phyloP scores from a whole-genome alignment of 2,113 vertebrate genomes.

The Corythaixoides concolor region DNA sequence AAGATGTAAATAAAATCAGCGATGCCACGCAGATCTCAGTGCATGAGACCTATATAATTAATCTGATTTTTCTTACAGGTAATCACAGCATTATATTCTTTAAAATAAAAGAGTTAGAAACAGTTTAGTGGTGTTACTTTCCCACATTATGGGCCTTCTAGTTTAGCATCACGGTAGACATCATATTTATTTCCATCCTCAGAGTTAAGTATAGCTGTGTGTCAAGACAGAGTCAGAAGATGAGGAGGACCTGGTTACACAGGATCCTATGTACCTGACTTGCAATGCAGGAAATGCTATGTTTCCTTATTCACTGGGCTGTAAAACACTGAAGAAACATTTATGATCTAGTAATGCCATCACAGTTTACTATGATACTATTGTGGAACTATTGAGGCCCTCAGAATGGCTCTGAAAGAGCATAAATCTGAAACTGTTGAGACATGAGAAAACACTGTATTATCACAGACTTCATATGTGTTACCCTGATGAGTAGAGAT shows the following conservation, averaged over 20 bases:
- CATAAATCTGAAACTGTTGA: not conserved
- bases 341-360: not conserved
- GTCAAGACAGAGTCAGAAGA: not conserved
- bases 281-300: not conserved
- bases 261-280: not conserved
- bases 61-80: not conserved
- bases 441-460: not conserved
- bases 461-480: not conserved
- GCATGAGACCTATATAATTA: not conserved
- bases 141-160: accelerated
- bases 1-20: not conserved
- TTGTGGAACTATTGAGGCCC: not conserved
- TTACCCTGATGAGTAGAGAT: not conserved
- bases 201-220: not conserved
- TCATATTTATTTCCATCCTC: not conserved
- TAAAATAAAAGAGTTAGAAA: not conserved
- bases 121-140: not conserved
- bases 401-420: not conserved
- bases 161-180: not conserved
- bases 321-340: not conserved
- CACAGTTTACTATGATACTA: not conserved
- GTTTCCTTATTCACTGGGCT: not conserved
- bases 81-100: not conserved
- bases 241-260: not conserved
- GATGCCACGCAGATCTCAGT: not conserved